Evolutionary conservation across 2,888 invertebrate genomes (phyloP), one percentile per base, ranked within the genome.

Genomic region (Ctena decussata): DNA sequence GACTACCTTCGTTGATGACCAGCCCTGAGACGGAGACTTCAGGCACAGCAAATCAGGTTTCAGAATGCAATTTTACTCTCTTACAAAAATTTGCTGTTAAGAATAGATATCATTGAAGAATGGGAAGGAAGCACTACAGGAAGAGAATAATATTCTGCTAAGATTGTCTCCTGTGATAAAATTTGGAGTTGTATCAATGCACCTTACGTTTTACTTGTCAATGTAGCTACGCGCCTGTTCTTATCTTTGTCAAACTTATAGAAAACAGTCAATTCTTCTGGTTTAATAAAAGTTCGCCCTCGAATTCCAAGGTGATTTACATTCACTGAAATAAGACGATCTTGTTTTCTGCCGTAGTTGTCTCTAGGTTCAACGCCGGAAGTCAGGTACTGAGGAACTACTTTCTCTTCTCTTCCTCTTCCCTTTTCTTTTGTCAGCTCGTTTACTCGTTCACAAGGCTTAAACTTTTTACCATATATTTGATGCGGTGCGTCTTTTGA

Each of bases 281-380:
- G 76, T 46, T 75, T 82, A n/a, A n/a, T n/a, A 37, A 81, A 77
- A 18, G 83, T 80, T 15, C 75, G 69, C 8, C 87, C 87, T 32
- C 87, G 74, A 27, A 87, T 87, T 15, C 87, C 87, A 32, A 87
- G 77, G 44, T 87, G 85, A 35, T 87, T 87, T 2, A 87, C 81
- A 70, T 85, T 84, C 32, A 87, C 72, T 3, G 72, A 72, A 39
- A 72, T 41, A n/a, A 72, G 41, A 5, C 44, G 39, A 15, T 72
- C 72, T 46, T 72, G 21, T 46, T 39, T 41, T n/a, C 27, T 46
- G 24, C 0, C 41, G 44, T 41, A 41, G 44, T 72, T 72, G 35
- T 65, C 18, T 65, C 24, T 5, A 2, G 46, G 8, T 46, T 72
- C 72, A 1, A 39, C 72, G 8, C 46, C 27, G 11, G 72, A 1